Conservation (phyloP, 2,888 invertebrate species). For the Erebia aethiops region DNA sequence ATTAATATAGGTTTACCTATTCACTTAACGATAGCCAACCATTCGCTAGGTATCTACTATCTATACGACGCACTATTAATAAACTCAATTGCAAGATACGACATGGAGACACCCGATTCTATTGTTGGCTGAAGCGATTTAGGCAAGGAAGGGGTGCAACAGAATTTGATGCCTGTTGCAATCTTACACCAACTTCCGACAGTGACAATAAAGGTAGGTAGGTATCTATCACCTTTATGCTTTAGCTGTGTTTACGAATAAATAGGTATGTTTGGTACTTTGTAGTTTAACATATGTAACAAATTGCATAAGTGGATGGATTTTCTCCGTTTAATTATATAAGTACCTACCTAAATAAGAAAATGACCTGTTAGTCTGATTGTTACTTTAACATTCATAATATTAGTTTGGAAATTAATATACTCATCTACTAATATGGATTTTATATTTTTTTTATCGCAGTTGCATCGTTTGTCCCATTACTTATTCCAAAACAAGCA, state of each 20-base stretch:
- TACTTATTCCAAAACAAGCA: background rate
- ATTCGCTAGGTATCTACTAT: background rate
- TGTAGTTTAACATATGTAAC: too few relatives aligned
- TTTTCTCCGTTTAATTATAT: too few relatives aligned
- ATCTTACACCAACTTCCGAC: slow-evolving; percentile 75
- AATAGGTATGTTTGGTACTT: background rate
- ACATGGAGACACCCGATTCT: slow-evolving; percentile 1
- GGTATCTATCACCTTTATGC: background rate
- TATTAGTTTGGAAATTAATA: too few relatives aligned
- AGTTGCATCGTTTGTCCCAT: too few relatives aligned
- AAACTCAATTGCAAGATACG: background rate
- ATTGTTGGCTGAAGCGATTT: slow-evolving; percentile 5
- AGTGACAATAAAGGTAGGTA: background rate
- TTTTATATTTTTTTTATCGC: too few relatives aligned
- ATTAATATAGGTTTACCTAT: background rate
- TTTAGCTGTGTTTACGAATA: background rate
- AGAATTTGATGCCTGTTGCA: slow-evolving; percentile 61
- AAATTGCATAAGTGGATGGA: background rate
- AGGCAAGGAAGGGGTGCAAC: slow-evolving; percentile 58
- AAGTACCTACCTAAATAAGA: too few relatives aligned
- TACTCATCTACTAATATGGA: too few relatives aligned
- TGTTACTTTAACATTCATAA: too few relatives aligned
- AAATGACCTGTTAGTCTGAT: too few relatives aligned
- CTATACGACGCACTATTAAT: background rate
- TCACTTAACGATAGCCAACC: background rate